Evolutionary conservation across 35 echinoderm and acorn worm species (phyloP).

Genomic region (Ophiothrix spiculata): DNA sequence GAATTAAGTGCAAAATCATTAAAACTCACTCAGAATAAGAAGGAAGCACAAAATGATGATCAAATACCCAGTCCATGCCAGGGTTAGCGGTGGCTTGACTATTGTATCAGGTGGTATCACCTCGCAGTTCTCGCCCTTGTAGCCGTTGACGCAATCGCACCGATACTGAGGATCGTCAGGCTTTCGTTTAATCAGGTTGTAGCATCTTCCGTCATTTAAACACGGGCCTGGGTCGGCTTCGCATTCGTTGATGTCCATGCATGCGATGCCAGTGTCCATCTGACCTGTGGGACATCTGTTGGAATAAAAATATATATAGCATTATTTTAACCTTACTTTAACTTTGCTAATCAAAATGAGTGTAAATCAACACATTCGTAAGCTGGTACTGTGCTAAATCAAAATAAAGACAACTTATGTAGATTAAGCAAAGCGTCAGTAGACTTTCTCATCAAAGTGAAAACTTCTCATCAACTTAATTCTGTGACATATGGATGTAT

Average conservation of each 20-base stretch:
- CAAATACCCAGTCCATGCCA: conserved; percentile 42
- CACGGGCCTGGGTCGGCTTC: conserved; percentile 28
- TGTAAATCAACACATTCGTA: no score
- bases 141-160: conserved; percentile 35
- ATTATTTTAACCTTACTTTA: no score
- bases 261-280: background rate
- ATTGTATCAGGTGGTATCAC: background rate
- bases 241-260: conserved; percentile 38
- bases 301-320: background rate
- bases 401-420: no score
- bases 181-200: background rate
- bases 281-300: background rate
- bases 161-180: conserved; percentile 16
- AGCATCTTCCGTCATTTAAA: conserved; percentile 49
- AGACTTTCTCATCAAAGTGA: no score
- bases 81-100: background rate
- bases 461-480: no score
- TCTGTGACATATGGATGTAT: no score
- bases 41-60: conserved; percentile 64
- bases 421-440: no score
- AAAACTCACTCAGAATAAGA: no score
- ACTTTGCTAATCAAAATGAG: no score
- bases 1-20: no score
- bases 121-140: conserved; percentile 43
- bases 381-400: no score